These are phyloP conservation scores for Strigops habroptila DNA, from an alignment of 2,113 vertebrate species.

Conservation along the genomic window DNA sequence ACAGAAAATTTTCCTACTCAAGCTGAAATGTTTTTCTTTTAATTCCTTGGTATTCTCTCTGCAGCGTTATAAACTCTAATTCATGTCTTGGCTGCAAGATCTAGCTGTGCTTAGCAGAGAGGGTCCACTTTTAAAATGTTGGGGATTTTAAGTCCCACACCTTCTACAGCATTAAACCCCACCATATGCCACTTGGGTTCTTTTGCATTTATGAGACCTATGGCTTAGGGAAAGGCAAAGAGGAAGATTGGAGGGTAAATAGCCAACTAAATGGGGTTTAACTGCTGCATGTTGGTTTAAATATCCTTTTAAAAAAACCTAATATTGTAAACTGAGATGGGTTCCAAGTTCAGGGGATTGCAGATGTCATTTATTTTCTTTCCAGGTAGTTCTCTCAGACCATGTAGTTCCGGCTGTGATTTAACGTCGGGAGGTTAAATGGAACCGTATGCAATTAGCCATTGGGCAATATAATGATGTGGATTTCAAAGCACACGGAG, in stretches of 20 bases:
- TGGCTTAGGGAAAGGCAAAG: background rate
- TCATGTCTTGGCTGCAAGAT: background rate
- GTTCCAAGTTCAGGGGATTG: background rate
- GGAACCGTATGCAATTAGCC: background rate
- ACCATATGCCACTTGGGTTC: background rate
- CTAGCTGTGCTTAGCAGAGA: background rate
- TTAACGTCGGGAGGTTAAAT: background rate
- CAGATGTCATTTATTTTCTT: slow-evolving; percentile 43
- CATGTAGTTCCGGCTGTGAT: background rate
- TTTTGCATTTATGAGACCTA: background rate
- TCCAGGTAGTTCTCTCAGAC: slow-evolving; percentile 12
- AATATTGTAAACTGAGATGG: slow-evolving; percentile 2
- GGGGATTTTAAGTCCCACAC: background rate
- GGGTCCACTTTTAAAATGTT: background rate
- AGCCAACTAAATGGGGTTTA: background rate
- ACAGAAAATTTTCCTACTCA: slow-evolving; percentile 52
- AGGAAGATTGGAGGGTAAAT: background rate
- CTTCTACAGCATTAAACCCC: background rate
- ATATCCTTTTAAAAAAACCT: slow-evolving; percentile 11
- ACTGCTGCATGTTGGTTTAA: background rate
- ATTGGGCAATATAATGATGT: background rate
- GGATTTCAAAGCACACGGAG: background rate
- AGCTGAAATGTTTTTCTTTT: slow-evolving; percentile 63
- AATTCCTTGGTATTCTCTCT: slow-evolving; percentile 46
- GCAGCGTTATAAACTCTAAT: slow-evolving; percentile 33